Percentiles rank a stretch among this genome's conserved stretches.
These are phyloP conservation scores for Ia io DNA, from an alignment of 2,113 vertebrate genomes.

Conservation along the genomic window DNA sequence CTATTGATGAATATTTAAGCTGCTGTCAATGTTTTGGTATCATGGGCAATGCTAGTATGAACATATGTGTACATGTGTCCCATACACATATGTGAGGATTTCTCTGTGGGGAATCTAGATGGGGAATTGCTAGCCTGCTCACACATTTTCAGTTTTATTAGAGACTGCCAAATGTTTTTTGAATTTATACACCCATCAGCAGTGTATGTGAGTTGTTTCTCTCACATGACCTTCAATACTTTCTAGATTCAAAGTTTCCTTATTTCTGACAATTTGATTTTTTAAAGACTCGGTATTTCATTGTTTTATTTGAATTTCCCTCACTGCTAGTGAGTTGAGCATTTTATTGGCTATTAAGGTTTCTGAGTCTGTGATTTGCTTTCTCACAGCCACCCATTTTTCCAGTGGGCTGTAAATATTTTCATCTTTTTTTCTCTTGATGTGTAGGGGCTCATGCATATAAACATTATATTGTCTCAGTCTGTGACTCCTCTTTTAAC, in stretches of 20 bases:
- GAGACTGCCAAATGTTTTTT: conserved; percentile 43
- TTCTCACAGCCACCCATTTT: conserved; percentile 32
- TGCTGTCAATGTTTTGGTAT: conserved; percentile 45
- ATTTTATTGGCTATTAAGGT: conserved; percentile 45
- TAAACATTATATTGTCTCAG: not conserved
- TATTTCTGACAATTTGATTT: conserved; percentile 27
- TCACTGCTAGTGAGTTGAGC: conserved; percentile 34
- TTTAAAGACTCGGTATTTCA: not conserved
- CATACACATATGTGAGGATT: conserved; percentile 33
- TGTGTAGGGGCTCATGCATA: not conserved
- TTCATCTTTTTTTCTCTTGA: not conserved
- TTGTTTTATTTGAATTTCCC: conserved; percentile 60
- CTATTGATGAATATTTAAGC: conserved; percentile 48
- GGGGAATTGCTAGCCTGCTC: conserved; percentile 38
- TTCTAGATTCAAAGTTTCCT: conserved; percentile 48
- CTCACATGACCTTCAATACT: conserved; percentile 18
- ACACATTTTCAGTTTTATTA: conserved; percentile 8
- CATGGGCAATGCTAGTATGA: not conserved
- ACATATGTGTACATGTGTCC: not conserved
- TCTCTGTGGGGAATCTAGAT: conserved; percentile 21
- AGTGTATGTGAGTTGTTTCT: not conserved
- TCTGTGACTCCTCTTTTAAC: conserved; percentile 15
- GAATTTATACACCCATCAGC: conserved; percentile 23
- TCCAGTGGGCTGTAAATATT: not conserved
- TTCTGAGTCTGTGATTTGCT: conserved; percentile 41